Evolutionary conservation across 2,113 vertebrate species (phyloP), one percentile per base, ranked within the genome.

Genomic region (Pseudolaguvia tuberculata): DNA sequence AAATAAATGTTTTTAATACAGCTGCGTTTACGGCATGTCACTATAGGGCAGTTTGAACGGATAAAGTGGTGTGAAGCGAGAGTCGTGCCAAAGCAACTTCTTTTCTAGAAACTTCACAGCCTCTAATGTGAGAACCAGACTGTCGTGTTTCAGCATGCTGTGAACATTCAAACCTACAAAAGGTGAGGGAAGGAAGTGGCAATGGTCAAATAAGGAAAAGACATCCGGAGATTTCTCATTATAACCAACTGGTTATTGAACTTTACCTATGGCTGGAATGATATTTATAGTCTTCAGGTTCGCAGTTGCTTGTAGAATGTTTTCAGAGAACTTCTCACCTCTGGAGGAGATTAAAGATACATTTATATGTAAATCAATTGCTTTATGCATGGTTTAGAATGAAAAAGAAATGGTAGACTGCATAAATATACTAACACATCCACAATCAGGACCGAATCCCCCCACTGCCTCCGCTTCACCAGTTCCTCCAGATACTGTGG

Each of bases 81-180:
- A 31, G 75, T 95, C 87, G 2, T 94, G 92, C 94, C 94, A 96
- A 0, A 97, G 89, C 61, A 97, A 86, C 77, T 93, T 95, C 21
- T 93, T 77, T 75, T 97, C 95, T 83, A 97, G 85, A 77, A 96
- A 94, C 82, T 65, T 65, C 8, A 95, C 27, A 0, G 93, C 84
- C 1, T 87, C 87, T 83, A 96, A 73, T 0, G 94, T 95, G 15
- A 98, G 91, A 66, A 96, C 73, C 63, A 97, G 55, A 0, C 88
- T 89, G 55, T 93, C 87, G 14, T 96, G 89, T 68, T 97, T 96
- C 76, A 97, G 85, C 85, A 96, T 85, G 84, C 94, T 95, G 89
- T 96, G 84, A 27, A 95, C 93, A 0, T 95, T 98, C 59, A 97
- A 86, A 55, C 93, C 95, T 96, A 20, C 12, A 27, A 39, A 4